Base-by-base conservation (phyloP, 2,888 invertebrate genomes). In the Falcaria lacertinaria region DNA sequence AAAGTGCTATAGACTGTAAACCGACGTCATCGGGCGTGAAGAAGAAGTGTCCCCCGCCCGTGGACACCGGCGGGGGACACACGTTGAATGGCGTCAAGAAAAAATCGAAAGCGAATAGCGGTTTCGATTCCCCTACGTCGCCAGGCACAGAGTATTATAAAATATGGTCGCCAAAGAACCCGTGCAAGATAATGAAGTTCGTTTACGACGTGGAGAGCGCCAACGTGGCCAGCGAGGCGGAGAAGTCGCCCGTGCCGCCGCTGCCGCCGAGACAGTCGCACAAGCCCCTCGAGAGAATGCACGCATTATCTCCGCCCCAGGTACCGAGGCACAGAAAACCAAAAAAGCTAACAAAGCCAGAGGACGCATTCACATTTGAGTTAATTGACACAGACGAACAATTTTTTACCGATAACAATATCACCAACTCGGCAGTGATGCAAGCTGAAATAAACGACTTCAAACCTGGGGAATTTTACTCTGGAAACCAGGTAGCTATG, bases 291-390 rank as follows among this genome's bases (percentile, higher is more conserved):
- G 96, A 96, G 68, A 89, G 95, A 51, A 93, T 92, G 93, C 95
- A 50, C 89, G 93, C 88, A 80, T 64, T 89, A 44, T 89, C 90
- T 69, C 95, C 95, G 15, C 94, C 95, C 2, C 91, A 92, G 70
- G 91, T 95, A 58, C 91, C 91, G 35, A 81, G 93, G 46, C 92
- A 93, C 64, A 90, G 93, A 62, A 94, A 94, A 78, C 92, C 93
- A 50, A 93, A 92, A 74, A 92, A 91, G 64, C 74, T 91, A 45
- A 79, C 89, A 35, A 90, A 90, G 50, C 92, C 92, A 34, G 95
- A 95, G 72, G 96, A 96, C 72, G 93, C 94, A 37, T 96, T 96
- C 70, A 93, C 93, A 54, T 96, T 96, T 73, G 96, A 96, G 75
- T 91, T 96, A 45, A 93, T 96, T 48, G 96, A 96, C 64, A 95